Base-by-base conservation (phyloP, 35 echinoderm and acorn worm genomes). In the Amphiura filiformis region DNA sequence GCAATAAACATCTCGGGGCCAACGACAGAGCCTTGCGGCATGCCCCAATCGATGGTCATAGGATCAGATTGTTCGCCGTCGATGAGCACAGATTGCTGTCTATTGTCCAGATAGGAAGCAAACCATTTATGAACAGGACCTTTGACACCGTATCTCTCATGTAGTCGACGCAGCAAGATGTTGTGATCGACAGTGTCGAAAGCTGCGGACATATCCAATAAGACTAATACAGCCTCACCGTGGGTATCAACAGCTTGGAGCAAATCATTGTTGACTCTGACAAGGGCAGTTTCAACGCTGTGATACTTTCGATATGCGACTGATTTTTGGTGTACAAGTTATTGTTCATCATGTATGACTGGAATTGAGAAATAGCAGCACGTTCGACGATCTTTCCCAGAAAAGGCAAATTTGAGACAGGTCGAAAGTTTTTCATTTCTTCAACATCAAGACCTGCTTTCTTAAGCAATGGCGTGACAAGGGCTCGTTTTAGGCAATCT, bases 401-500 rank as follows among this genome's bases (percentile, higher is more conserved):
- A 70, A 87, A 78, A 9, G 85, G 39, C 65, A 78, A 31, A 36
- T 40, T 87, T 42, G 85, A 87, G 32, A 87, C 65, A 31, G 85
- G 85, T 38, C 85, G 13, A 31, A 32, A 9, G 31, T 47, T 32
- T 33, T 47, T 47, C 42, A 17, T 42, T 34, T 42, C 14, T 26
- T 82, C 39, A 13, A 41, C 26, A 4, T 82, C 38, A 41, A 82
- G 39, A 47, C 36, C 42, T 38, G n/a, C n/a, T 39, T 81, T 93
- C 76, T 93, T 93, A 22, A 93, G 34, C 34, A 93, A 28, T 22
- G 91, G 91, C 5, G 56, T 82, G n/a, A 93, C 52, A 78, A 64
- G 34, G 11, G n/a, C n/a, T n/a, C 80, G 80, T 37, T 35, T 31
- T 83, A 70, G n/a, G 7, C 79, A 31, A 78, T 78, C 32, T 23